These are phyloP conservation scores for Cydia amplana DNA, from an alignment of 1,140 invertebrate genomes.

Conservation along the genomic window DNA sequence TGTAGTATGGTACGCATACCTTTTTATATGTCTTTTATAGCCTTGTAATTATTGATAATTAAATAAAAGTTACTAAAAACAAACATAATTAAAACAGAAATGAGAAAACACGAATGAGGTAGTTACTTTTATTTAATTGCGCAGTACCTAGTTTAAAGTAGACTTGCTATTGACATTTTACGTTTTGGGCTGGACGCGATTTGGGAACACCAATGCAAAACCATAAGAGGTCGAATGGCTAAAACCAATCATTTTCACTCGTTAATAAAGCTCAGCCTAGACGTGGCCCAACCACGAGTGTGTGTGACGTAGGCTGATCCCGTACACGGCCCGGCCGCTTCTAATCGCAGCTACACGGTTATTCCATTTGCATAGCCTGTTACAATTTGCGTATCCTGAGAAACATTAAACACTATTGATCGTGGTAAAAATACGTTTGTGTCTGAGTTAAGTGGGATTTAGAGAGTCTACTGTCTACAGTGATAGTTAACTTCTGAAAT, in stretches of 20 bases:
- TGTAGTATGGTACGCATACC: too few species aligned
- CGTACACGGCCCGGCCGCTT: slow-evolving; percentile 45
- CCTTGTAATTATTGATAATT: too few species aligned
- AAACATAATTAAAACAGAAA: too few species aligned
- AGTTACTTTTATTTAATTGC: too few species aligned
- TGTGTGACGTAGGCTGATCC: slow-evolving; percentile 40
- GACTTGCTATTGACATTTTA: too few species aligned
- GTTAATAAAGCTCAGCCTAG: slow-evolving; percentile 4
- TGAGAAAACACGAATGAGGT: too few species aligned
- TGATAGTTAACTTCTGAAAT: not conserved
- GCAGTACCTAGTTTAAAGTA: too few species aligned
- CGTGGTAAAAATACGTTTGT: slow-evolving; percentile 24
- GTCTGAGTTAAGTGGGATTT: not conserved
- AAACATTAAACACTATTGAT: slow-evolving; percentile 19
- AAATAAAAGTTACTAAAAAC: too few species aligned
- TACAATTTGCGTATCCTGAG: slow-evolving; percentile 25
- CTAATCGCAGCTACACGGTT: slow-evolving; percentile 56
- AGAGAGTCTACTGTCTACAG: not conserved
- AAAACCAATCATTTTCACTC: slow-evolving; percentile 4
- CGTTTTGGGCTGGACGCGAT: too few species aligned
- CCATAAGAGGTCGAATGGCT: not conserved
- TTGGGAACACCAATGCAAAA: not conserved
- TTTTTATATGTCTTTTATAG: too few species aligned
- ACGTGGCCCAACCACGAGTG: slow-evolving; percentile 4
- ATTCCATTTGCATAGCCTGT: slow-evolving; percentile 55